A percentile compares a stretch with the other conserved stretches of the same genome.
Conservation (phyloP, 1,140 invertebrate species). For the Procambarus clarkii region DNA sequence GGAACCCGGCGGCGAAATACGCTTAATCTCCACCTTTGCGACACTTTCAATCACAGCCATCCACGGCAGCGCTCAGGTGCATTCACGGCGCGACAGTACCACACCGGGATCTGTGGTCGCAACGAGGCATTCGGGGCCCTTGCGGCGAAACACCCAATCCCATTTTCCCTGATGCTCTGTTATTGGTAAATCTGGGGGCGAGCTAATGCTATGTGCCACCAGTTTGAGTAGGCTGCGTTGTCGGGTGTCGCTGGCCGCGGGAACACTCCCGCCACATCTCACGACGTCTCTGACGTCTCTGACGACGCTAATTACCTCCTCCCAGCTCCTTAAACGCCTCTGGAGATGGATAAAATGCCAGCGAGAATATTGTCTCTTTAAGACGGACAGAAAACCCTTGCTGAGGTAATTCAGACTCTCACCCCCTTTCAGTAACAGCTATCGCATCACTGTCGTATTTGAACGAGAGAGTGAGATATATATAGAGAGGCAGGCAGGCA, state of each 20-base stretch:
- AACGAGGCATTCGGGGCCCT: constrained; percentile 17
- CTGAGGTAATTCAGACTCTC: neutral
- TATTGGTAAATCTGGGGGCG: constrained; percentile 69
- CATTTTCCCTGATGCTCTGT: constrained; percentile 68
- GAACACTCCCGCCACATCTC: neutral
- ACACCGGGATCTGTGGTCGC: neutral
- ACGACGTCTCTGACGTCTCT: neutral
- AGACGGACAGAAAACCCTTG: neutral
- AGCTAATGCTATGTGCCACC: constrained; percentile 69
- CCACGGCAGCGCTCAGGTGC: constrained; percentile 1
- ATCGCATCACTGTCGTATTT: constrained; percentile 49
- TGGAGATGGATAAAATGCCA: neutral
- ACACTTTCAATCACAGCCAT: constrained; percentile 37
- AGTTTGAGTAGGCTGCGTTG: constrained; percentile 58
- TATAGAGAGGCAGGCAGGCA: neutral
- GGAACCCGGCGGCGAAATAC: constrained; percentile 7
- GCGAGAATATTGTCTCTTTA: neutral
- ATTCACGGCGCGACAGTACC: constrained; percentile 18
- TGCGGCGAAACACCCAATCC: constrained; percentile 59
- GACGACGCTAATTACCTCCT: too few relatives aligned
- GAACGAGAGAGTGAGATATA: neutral
- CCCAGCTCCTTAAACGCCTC: neutral
- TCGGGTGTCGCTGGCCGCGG: constrained; percentile 6
- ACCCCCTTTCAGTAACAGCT: constrained; percentile 49
- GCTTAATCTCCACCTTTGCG: constrained; percentile 10